Evolutionary conservation across 2,113 vertebrate species (phyloP), one percentile per base, ranked within the genome.

Genomic region (Dendrocopos noguchii): DNA sequence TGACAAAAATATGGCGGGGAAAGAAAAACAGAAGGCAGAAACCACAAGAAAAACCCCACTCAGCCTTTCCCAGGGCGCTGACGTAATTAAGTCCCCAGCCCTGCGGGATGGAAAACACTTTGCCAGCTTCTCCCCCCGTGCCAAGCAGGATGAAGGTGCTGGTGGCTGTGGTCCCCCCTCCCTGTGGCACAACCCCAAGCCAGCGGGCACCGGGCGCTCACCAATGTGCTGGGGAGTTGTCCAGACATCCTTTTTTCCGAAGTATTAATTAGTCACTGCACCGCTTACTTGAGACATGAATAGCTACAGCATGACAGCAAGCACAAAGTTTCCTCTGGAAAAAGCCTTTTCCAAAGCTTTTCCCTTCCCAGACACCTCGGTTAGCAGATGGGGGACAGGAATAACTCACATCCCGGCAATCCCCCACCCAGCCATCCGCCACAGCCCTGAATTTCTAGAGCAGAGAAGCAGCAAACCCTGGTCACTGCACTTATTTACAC

Each of bases 1-100:
- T 1, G 2, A 83, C 22, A 31, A 22, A 47, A 47, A 10, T 12
- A 80, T 53, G 1, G n/a, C 5, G 1, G 59, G 84, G 78, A 70
- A 94, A 91, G 89, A 34, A 87, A 94, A 91, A 34, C 75, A 91
- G 46, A 29, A 76, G 75, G 5, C 50, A 70, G 82, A 91, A 96
- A 95, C 95, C 95, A 93, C 95, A 95, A 93, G 87, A 96, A 95
- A 95, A 95, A 25, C 84, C 84, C 93, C 81, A 28, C 81, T 89
- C 90, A 52, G 94, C 91, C 93, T 83, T 95, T 95, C 91, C 93
- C 95, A 36, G 17, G 81, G 74, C 29, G 2, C 91, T 95, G 94
- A 94, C 71, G 81, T 90, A 90, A 94, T 12, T 1, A 25, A 88
- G 86, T 15, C 73, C 0, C 73, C 77, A 56, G 86, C 77, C 87